Evolutionary conservation across 92 coral and sea anemone species (phyloP), one percentile per base, ranked within the genome.

Genomic region (Meandrina meandrites): DNA sequence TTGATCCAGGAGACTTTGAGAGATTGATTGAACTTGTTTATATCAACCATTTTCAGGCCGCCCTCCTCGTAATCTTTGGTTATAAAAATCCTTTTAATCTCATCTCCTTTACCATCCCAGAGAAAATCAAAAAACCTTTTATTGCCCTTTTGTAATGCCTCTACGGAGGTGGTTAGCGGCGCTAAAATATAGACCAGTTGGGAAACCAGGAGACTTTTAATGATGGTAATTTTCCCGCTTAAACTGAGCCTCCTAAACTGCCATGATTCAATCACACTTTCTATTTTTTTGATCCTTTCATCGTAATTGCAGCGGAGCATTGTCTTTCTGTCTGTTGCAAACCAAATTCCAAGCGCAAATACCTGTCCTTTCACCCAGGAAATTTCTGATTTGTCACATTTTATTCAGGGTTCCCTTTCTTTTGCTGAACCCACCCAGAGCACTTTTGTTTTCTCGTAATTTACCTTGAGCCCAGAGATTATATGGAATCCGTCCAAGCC

Each of bases 141-240:
- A 60, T 76, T 84, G 64, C 72, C 75, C 34, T 84, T 22, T 62
- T 82, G 51, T 40, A 24, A 27, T 18, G 64, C 67, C 64, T 9
- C 45, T 14, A 24, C n/a, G 27, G 37, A 42, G 34, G 79, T 68
- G 17, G 79, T 78, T 3, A 82, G 48, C 9, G 86, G 64, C 19
- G 86, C 32, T 31, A 70, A 14, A 70, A 36, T 82, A 28, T 64
- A 81, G 18, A 81, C 68, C 24, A 81, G 76, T 68, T 81, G 53
- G 62, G 76, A 81, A 45, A 64, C 86, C 21, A 51, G 58, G 15
- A 32, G 56, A 13, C 86, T 16, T 50, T 68, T 81, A 18, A 36
- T 81, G 34, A 81, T 21, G 24, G 86, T 67, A 54, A 81, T 81
- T 81, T 81, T 81, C 5, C 86, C 75, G 17, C 36, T n/a, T 30